A percentile compares a stretch with the other conserved stretches of the same genome.
Evolutionary conservation across 2,113 vertebrate genomes (phyloP).

Genomic region (Chionomys nivalis): DNA sequence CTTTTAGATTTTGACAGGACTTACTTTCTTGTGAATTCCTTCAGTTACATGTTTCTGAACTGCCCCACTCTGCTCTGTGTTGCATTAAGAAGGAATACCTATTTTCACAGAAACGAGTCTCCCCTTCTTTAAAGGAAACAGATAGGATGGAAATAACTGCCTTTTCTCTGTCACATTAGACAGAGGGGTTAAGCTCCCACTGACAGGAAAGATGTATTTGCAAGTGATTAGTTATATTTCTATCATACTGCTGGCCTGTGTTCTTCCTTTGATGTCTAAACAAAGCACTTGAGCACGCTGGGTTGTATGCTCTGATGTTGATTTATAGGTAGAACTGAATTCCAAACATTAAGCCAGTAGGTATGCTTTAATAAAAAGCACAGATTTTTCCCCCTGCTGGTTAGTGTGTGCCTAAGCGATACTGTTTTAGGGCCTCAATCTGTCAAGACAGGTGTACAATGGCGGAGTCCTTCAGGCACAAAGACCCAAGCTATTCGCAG

Average conservation of each 20-base stretch:
- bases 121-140: conserved; percentile 81
- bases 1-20: conserved; percentile 69
- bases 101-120: conserved; percentile 71
- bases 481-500: conserved; percentile 79
- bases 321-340: conserved; percentile 90
- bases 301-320: conserved; percentile 90
- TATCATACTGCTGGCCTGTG: conserved; percentile 86
- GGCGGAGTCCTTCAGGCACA: conserved; percentile 83
- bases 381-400: conserved; percentile 86
- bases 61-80: conserved; percentile 37
- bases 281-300: conserved; percentile 90
- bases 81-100: conserved; percentile 78
- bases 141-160: conserved; percentile 82
- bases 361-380: conserved; percentile 86
- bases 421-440: conserved; percentile 85
- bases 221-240: conserved; percentile 91
- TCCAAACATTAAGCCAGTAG: conserved; percentile 86
- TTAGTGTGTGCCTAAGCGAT: conserved; percentile 85
- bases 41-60: conserved; percentile 67
- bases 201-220: conserved; percentile 90
- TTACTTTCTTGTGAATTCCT: conserved; percentile 64
- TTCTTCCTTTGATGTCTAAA: conserved; percentile 91
- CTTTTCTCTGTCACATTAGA: conserved; percentile 87
- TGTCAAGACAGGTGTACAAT: conserved; percentile 86
- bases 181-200: conserved; percentile 90